Evolutionary conservation across 2,113 vertebrate genomes (phyloP).

Genomic region (Cololabis saira): DNA sequence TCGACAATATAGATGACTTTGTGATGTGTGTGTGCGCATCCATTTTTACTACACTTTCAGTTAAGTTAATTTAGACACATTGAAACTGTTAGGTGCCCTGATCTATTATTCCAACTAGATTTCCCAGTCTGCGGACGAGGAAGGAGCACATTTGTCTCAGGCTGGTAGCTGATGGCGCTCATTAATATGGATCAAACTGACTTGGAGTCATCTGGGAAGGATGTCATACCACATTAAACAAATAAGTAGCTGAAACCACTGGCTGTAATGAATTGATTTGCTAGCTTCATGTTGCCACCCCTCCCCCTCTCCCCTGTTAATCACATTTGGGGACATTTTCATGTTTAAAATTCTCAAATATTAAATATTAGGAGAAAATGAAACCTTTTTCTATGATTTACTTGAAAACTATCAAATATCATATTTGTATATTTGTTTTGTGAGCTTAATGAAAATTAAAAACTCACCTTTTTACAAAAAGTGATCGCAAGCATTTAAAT

Average conservation of each 20-base stretch:
- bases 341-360: slow-evolving; percentile 48
- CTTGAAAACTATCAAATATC: too few relatives aligned
- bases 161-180: slow-evolving; percentile 61
- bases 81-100: slow-evolving; percentile 39
- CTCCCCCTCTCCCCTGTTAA: slow-evolving; percentile 40
- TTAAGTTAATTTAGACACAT: slow-evolving; percentile 17
- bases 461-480: too few relatives aligned
- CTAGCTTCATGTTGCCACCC: slow-evolving; percentile 51
- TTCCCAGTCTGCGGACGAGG: slow-evolving; percentile 37
- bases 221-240: slow-evolving; percentile 76
- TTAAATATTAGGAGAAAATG: slow-evolving; percentile 19
- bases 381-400: too few relatives aligned
- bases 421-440: too few relatives aligned
- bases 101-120: slow-evolving; percentile 52
- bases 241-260: slow-evolving; percentile 73
- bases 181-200: slow-evolving; percentile 77
- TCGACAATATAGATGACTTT: too few relatives aligned
- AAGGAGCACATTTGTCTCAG: slow-evolving; percentile 47
- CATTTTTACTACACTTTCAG: slow-evolving; percentile 3
- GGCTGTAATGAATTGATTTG: slow-evolving; percentile 71
- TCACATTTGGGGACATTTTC: slow-evolving; percentile 59
- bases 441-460: too few relatives aligned
- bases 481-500: too few relatives aligned
- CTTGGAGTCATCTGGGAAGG: slow-evolving; percentile 68
- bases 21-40: too few relatives aligned